phyloP scores from a whole-genome alignment of 2,797 vertebrate species.

The Alectoris magna region DNA sequence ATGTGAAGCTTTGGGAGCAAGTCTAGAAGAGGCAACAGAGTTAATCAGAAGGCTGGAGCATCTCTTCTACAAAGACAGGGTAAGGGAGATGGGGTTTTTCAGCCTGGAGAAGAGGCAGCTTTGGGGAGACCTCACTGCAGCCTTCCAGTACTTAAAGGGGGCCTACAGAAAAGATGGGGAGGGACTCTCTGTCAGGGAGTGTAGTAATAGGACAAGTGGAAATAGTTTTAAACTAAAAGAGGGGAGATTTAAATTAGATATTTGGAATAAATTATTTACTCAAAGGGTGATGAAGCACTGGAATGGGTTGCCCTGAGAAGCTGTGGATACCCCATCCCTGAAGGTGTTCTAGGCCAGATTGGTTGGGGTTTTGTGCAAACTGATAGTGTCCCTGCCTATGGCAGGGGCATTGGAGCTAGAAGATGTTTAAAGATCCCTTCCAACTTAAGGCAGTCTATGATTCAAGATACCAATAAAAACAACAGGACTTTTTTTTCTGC shows the following conservation, averaged over 20 bases:
- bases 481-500: not conserved
- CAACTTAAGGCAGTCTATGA: not conserved
- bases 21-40: not conserved
- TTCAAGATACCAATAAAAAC: not conserved
- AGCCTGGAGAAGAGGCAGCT: not conserved
- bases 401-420: not conserved
- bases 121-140: not conserved
- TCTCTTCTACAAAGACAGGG: not conserved
- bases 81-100: not conserved
- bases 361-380: not conserved
- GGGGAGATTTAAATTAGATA: not conserved
- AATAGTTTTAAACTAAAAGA: not conserved
- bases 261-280: not conserved
- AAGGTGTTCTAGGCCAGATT: not conserved
- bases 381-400: not conserved
- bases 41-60: not conserved
- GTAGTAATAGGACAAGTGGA: not conserved
- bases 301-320: not conserved
- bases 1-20: not conserved
- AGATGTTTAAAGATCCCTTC: not conserved
- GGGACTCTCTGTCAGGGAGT: not conserved
- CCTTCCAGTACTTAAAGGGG: not conserved
- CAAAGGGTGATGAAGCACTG: not conserved
- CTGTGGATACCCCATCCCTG: not conserved
- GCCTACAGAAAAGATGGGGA: not conserved